Base-by-base conservation (phyloP, 1,140 invertebrate species). In the Heliconius hermathena region DNA sequence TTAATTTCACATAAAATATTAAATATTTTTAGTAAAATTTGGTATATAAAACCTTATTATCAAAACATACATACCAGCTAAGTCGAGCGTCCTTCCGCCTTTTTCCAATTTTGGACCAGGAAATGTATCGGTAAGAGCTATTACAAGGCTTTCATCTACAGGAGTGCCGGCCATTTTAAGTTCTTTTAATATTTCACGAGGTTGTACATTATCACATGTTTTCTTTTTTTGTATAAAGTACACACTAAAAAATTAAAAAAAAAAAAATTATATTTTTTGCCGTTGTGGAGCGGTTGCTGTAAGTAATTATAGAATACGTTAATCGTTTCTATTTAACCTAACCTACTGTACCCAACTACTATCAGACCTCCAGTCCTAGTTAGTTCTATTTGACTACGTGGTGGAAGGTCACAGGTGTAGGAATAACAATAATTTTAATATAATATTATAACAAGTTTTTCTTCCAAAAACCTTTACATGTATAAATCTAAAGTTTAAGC, bases 101-200 rank as follows among this genome's bases (percentile, higher is more conserved):
- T 87, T 87, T 38, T 87, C 86, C 16, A 76, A 46, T 36, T 77
- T 74, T 8, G 86, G 86, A 16, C 84, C 88, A 20, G 88, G 86
- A 72, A 87, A 89, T 0, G 29, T 77, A n/a, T 81, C 76, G 49
- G 18, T 33, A 13, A 87, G 71, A 60, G 77, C 81, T 13, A 70
- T 54, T 3, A 87, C 33, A 0, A 89, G 76, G 13, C 74, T 83
- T 20, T 85, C 83, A 33, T 88, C 86, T 8, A 87, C 49, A 0
- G 77, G 74, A 54, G 73, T 79, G 1, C 82, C 83, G 1, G 83
- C 81, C 1, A 71, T 36, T 74, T 84, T 88, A 73, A 85, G 49
- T 36, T 81, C 83, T 20, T 60, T n/a, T 8, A 83, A 33, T 26
- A 87, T 60, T 66, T 88, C 72, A 49, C 84, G 81, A 13, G 81